phyloP scores from a whole-genome alignment of 2,113 vertebrate genomes.

The Mobula hypostoma region DNA sequence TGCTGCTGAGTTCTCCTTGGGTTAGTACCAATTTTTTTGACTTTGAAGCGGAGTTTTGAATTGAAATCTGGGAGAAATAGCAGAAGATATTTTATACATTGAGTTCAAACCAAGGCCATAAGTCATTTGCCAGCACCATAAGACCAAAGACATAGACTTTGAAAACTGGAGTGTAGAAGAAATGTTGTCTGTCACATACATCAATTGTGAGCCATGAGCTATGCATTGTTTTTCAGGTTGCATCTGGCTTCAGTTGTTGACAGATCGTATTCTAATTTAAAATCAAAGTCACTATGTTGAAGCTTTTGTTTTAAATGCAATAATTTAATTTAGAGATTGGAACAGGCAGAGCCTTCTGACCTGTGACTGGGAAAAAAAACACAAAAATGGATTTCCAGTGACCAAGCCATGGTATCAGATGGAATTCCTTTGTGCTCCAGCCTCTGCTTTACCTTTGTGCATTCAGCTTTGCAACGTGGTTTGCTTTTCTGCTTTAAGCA shows the following conservation, averaged over 20 bases:
- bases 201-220: not conserved
- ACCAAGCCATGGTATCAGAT: slow-evolving; percentile 11
- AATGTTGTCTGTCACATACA: not conserved
- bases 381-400: slow-evolving; percentile 2
- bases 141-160: not conserved
- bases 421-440: not conserved
- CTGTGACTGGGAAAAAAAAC: not conserved
- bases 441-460: slow-evolving; percentile 48
- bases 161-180: not conserved
- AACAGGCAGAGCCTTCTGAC: slow-evolving; percentile 8
- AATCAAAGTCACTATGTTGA: not conserved
- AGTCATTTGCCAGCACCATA: not conserved
- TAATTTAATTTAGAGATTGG: slow-evolving; percentile 9
- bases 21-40: not conserved
- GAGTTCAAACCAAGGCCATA: not conserved
- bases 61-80: not conserved
- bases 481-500: slow-evolving; percentile 61
- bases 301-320: slow-evolving; percentile 19
- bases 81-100: not conserved
- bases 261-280: not conserved
- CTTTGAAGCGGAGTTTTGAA: slow-evolving; percentile 1
- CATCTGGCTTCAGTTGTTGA: not conserved
- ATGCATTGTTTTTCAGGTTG: not conserved
- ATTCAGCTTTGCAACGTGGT: slow-evolving; percentile 62
- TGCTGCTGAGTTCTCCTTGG: not conserved